Evolutionary conservation across 1,140 invertebrate species (phyloP).

Genomic region (Panagrolaimus sp.): DNA sequence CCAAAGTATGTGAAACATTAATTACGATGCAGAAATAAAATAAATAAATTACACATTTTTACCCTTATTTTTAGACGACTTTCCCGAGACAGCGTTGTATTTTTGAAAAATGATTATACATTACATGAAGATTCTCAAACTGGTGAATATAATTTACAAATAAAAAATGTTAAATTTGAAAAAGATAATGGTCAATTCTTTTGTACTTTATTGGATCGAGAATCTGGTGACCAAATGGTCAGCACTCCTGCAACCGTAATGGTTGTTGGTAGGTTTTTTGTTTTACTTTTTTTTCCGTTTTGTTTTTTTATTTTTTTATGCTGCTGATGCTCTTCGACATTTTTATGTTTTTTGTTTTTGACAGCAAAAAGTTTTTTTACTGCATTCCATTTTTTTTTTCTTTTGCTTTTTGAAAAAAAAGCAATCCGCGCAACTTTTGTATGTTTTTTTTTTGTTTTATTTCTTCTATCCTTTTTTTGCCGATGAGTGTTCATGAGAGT

Average conservation of each 20-base stretch:
- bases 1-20: conserved; percentile 20
- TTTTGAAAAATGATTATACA: conserved; percentile 14
- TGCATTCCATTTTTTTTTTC: not conserved
- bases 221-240: conserved; percentile 27
- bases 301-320: conserved; percentile 13
- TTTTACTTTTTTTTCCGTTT: too few species aligned
- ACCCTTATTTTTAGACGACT: conserved; percentile 2
- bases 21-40: not conserved
- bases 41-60: not conserved
- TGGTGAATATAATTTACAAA: conserved; percentile 35
- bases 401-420: not conserved
- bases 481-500: too few species aligned
- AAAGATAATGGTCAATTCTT: conserved; percentile 42
- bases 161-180: conserved; percentile 32
- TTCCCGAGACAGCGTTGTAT: conserved; percentile 18
- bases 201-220: conserved; percentile 30
- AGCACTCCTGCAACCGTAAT: conserved; percentile 35
- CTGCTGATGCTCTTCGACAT: not conserved
- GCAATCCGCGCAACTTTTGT: too few species aligned
- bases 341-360: not conserved
- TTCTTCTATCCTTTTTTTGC: too few species aligned
- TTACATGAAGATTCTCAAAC: conserved; percentile 15
- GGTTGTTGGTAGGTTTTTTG: conserved; percentile 33
- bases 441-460: too few species aligned
- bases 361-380: conserved; percentile 11